phyloP scores from a whole-genome alignment of 30 jellyfish, hydroid and myxozoan species.

The Clytia hemisphaerica region DNA sequence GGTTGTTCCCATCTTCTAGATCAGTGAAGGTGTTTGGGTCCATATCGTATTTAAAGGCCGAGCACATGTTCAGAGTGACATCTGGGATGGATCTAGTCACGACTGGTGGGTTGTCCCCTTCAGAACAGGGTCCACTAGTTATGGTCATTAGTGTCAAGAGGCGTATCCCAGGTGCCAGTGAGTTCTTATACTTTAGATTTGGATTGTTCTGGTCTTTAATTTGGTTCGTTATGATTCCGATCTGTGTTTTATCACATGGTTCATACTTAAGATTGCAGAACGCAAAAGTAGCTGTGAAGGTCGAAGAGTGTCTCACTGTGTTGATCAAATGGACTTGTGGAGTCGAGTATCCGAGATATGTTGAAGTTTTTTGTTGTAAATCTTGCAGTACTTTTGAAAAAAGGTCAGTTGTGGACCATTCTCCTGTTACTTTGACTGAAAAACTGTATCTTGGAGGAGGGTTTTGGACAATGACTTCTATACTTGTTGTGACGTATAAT shows the following conservation, averaged over 20 bases:
- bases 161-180: too few species aligned
- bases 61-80: conserved; percentile 44
- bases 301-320: conserved; percentile 11
- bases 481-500: conserved; percentile 31
- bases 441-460: conserved; percentile 41
- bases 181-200: too few species aligned
- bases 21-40: conserved; percentile 56
- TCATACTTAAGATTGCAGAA: conserved; percentile 46
- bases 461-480: conserved; percentile 22
- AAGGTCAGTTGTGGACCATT: conserved; percentile 33
- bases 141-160: too few species aligned
- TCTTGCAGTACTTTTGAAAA: neutral
- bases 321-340: conserved; percentile 20
- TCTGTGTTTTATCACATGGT: conserved; percentile 53
- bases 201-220: too few species aligned
- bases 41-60: conserved; percentile 41
- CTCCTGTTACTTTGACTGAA: conserved; percentile 39
- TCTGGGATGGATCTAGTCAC: conserved; percentile 36
- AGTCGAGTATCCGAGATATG: conserved; percentile 30
- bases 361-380: conserved; percentile 21
- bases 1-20: conserved; percentile 55
- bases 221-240: too few species aligned
- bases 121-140: conserved; percentile 73
- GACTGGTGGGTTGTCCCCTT: conserved; percentile 48
- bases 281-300: conserved; percentile 34